Evolutionary conservation across 2,113 vertebrate genomes (phyloP), one percentile per base, ranked within the genome.

Genomic region (Periophthalmus modestus): DNA sequence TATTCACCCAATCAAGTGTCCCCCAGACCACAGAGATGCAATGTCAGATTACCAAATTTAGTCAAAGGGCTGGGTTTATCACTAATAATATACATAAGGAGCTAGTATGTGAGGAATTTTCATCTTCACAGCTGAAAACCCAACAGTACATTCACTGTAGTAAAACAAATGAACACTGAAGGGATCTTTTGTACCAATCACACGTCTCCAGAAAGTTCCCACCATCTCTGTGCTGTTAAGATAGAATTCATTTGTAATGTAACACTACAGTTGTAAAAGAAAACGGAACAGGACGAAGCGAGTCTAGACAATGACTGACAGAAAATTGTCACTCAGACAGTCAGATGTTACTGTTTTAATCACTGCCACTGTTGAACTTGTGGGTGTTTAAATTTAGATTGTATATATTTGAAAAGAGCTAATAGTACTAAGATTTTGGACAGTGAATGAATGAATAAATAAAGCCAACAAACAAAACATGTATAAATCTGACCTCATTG

Each of bases 1-100:
- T 69, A 68, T 82, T 79, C 7, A 43, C 57, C 69, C 70, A 82
- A 78, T 72, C 65, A 70, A 78, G 76, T 66, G 68, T 80, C 77
- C 52, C 23, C 69, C 66, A 23, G 48, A 79, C 59, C 74, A 13
- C 75, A 70, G 52, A 66, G 67, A 74, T 68, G 50, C 57, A 63
- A 48, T 54, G 85, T 74, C 80, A 68, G 62, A 68, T 74, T 43
- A 71, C 39, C 69, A 48, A 46, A 70, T 66, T 66, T 18, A 71
- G 19, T 61, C 33, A 23, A 4, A 66, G 39, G 48, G 58, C 54
- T 33, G n/a, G 67, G 61, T 61, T 13, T 0, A 67, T 67, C 19
- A 46, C 39, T 14, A 39, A 75, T 13, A 24, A n/a, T n/a, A n/a
- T 4, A 62, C 69, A 77, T 69, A 82, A 73, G 73, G 24, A 11